A percentile compares a stretch with the other conserved stretches of the same genome.
Evolutionary conservation across 2,888 invertebrate species (phyloP).

Genomic region (Epinotia nisella): DNA sequence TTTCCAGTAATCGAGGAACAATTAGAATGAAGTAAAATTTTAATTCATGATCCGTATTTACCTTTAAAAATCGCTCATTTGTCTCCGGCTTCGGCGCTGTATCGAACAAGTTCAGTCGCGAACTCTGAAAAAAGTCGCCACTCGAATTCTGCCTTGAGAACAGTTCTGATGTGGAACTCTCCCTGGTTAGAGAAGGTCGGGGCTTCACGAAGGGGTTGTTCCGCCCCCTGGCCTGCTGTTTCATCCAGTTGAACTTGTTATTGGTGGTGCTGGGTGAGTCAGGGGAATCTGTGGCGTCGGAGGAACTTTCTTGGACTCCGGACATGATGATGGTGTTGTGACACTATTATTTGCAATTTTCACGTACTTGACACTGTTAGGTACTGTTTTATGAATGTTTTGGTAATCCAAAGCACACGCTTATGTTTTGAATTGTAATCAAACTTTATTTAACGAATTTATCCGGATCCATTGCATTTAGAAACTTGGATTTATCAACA

Average conservation of each 20-base stretch:
- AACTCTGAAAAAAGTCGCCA: slow-evolving; percentile 77
- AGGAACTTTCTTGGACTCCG: slow-evolving; percentile 58
- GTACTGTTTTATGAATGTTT: background rate
- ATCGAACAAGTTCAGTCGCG: slow-evolving; percentile 76
- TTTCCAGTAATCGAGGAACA: background rate
- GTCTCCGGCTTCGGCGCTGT: slow-evolving; percentile 73
- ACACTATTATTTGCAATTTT: background rate
- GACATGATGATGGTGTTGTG: slow-evolving; percentile 28
- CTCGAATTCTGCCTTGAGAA: slow-evolving; percentile 76
- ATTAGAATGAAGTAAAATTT: background rate
- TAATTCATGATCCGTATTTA: slow-evolving; percentile 45
- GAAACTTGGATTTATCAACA: background rate
- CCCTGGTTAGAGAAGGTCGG: slow-evolving; percentile 71
- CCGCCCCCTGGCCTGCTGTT: slow-evolving; percentile 66
- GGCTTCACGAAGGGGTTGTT: slow-evolving; percentile 74
- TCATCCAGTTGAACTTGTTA: slow-evolving; percentile 75
- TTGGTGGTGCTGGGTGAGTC: slow-evolving; percentile 65
- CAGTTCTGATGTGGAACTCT: slow-evolving; percentile 74
- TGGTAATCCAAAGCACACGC: background rate
- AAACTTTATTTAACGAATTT: background rate
- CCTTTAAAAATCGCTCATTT: slow-evolving; percentile 65
- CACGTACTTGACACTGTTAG: background rate
- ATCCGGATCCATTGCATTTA: background rate
- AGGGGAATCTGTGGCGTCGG: slow-evolving; percentile 61
- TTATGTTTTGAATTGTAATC: too few species aligned